phyloP scores from a whole-genome alignment of 2,888 invertebrate species.

The Elaeidobius kamerunicus region DNA sequence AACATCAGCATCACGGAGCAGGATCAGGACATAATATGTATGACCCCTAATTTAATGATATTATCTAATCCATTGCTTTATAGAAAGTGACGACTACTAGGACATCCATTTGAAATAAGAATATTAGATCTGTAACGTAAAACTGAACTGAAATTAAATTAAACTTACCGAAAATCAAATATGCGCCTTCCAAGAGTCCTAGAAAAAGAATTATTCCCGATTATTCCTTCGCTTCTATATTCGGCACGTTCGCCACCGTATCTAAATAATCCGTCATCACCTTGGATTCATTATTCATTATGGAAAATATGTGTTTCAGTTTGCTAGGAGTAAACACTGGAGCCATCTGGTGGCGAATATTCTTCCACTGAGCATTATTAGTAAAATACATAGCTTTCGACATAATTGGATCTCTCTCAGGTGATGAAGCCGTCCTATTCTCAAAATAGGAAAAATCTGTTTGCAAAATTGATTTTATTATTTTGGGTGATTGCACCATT shows the following conservation, averaged over 20 bases:
- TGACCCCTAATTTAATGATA: too few species aligned
- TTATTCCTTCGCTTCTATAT: slow-evolving; percentile 42
- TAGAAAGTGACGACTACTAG: too few species aligned
- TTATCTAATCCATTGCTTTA: too few species aligned
- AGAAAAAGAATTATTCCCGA: slow-evolving; percentile 17
- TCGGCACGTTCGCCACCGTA: neutral
- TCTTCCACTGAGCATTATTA: slow-evolving; percentile 55
- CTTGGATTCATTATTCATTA: slow-evolving; percentile 45
- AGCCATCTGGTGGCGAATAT: slow-evolving; percentile 52
- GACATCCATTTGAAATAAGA: too few species aligned
- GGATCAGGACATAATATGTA: too few species aligned
- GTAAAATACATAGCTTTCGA: slow-evolving; percentile 49
- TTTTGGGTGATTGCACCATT: slow-evolving; percentile 49
- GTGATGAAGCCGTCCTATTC: slow-evolving; percentile 49
- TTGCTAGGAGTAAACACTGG: slow-evolving; percentile 58
- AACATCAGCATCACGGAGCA: too few species aligned
- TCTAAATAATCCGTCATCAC: slow-evolving; percentile 14
- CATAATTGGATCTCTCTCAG: slow-evolving; percentile 48
- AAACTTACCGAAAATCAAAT: slow-evolving; percentile 17
- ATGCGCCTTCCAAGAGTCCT: slow-evolving; percentile 14
- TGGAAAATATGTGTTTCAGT: slow-evolving; percentile 53
- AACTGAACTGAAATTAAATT: too few species aligned
- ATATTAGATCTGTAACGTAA: too few species aligned
- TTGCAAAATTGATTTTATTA: slow-evolving; percentile 51
- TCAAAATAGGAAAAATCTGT: slow-evolving; percentile 52